phyloP scores from a whole-genome alignment of 2,888 invertebrate genomes.

The Ecdyonurus torrentis region DNA sequence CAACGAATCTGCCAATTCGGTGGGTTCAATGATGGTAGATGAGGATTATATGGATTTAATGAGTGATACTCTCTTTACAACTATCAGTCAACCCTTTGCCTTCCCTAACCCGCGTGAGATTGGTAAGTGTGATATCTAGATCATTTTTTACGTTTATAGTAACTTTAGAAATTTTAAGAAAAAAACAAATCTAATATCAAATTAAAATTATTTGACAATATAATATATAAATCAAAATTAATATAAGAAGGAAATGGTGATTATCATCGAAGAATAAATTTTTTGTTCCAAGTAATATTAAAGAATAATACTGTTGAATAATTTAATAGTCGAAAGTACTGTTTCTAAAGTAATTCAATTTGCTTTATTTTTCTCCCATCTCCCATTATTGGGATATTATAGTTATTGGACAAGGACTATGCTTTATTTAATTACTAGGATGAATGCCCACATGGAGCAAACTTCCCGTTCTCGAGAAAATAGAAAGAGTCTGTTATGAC shows the following conservation, averaged over 20 bases:
- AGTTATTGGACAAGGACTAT: not conserved
- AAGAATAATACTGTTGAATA: too few species aligned
- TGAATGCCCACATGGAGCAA: not conserved
- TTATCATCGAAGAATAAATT: too few species aligned
- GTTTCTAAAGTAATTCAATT: too few species aligned
- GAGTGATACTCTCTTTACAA: slow-evolving; percentile 81
- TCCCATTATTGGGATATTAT: too few species aligned
- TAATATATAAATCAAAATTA: too few species aligned
- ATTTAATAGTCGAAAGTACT: too few species aligned
- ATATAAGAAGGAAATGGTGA: too few species aligned
- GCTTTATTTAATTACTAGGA: not conserved
- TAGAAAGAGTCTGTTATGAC: not conserved
- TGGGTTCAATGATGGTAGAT: slow-evolving; percentile 59
- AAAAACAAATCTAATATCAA: not conserved
- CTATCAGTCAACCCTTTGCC: slow-evolving; percentile 74
- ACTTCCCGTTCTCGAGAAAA: not conserved
- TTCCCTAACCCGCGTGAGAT: slow-evolving; percentile 96
- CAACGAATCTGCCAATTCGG: slow-evolving; percentile 37
- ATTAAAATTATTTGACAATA: too few species aligned
- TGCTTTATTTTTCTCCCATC: too few species aligned
- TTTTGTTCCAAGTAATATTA: too few species aligned
- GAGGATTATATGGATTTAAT: slow-evolving; percentile 75
- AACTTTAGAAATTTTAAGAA: slow-evolving; percentile 1
- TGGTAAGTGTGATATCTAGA: slow-evolving; percentile 43
- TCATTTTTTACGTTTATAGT: slow-evolving; percentile 4